These are phyloP conservation scores for Tautogolabrus adspersus DNA, from an alignment of 2,113 vertebrate genomes.

Conservation along the genomic window DNA sequence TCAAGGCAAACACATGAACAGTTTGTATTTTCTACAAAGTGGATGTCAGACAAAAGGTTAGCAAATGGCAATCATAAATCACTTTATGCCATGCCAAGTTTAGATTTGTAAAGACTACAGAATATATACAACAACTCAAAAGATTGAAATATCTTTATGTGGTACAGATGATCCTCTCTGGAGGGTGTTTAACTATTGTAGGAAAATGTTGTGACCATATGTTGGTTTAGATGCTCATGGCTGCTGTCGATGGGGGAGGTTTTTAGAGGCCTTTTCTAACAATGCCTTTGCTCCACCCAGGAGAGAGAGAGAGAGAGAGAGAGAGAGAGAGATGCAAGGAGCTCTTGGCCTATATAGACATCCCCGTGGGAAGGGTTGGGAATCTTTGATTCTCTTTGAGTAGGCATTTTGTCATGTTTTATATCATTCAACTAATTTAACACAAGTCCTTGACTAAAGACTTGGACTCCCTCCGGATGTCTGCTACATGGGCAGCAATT, in stretches of 20 bases:
- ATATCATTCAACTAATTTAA: constrained; percentile 84
- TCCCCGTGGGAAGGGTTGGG: constrained; percentile 75
- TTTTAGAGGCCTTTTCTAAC: constrained; percentile 9
- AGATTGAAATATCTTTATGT: background rate
- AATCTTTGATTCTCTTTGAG: constrained; percentile 81
- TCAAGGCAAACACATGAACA: constrained; percentile 40
- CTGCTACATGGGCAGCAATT: constrained; percentile 71
- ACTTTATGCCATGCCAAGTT: background rate
- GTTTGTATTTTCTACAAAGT: constrained; percentile 17
- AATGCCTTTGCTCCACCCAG: constrained; percentile 13
- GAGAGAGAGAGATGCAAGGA: constrained; percentile 48
- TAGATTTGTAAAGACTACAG: background rate
- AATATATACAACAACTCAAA: background rate
- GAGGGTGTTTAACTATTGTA: background rate
- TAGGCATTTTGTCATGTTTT: constrained; percentile 85
- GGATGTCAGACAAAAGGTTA: constrained; percentile 50
- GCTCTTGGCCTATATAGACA: constrained; percentile 80
- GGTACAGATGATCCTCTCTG: background rate
- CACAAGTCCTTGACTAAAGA: constrained; percentile 79
- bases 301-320: constrained; percentile 36
- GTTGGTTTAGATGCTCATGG: constrained; percentile 9
- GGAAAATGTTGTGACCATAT: background rate
- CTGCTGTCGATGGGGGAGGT: constrained; percentile 31
- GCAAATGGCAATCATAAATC: constrained; percentile 40
- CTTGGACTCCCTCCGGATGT: constrained; percentile 76